These are phyloP conservation scores for Zaprionus nigranus DNA, from an alignment of 1,140 invertebrate genomes.

Conservation along the genomic window DNA sequence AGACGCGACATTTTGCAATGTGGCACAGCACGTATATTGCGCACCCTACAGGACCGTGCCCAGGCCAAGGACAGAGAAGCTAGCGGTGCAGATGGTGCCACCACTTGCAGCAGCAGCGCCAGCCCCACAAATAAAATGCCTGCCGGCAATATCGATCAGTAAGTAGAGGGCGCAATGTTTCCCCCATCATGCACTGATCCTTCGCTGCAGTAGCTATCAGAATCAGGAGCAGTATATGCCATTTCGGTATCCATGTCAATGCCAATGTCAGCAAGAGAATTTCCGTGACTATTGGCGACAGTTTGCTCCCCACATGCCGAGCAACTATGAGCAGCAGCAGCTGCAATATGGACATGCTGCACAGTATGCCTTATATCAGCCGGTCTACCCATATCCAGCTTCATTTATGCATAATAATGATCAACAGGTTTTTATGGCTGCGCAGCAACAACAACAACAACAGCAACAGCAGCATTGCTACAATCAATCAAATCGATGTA, in stretches of 20 bases:
- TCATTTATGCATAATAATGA: background rate
- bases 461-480: conserved; percentile 11
- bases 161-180: conserved; percentile 50
- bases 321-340: conserved; percentile 19
- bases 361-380: background rate
- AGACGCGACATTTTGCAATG: conserved; percentile 91
- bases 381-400: background rate
- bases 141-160: conserved; percentile 88
- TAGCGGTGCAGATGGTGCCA: conserved; percentile 23
- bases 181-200: conserved; percentile 38
- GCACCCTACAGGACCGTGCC: conserved; percentile 89
- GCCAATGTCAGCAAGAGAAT: conserved; percentile 18
- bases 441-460: conserved; percentile 16
- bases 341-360: background rate
- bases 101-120: background rate
- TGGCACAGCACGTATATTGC: conserved; percentile 92
- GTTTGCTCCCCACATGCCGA: background rate
- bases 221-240: conserved; percentile 16
- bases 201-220: conserved; percentile 28
- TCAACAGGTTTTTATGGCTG: background rate
- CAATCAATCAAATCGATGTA: conserved; percentile 1
- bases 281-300: conserved; percentile 8
- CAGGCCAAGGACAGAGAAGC: conserved; percentile 82
- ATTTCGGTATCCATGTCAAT: conserved; percentile 33
- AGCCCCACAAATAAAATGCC: conserved; percentile 23